A percentile compares a stretch with the other conserved stretches of the same genome.
Conservation (phyloP, 1,140 invertebrate genomes). For the Drosophila busckii region DNA sequence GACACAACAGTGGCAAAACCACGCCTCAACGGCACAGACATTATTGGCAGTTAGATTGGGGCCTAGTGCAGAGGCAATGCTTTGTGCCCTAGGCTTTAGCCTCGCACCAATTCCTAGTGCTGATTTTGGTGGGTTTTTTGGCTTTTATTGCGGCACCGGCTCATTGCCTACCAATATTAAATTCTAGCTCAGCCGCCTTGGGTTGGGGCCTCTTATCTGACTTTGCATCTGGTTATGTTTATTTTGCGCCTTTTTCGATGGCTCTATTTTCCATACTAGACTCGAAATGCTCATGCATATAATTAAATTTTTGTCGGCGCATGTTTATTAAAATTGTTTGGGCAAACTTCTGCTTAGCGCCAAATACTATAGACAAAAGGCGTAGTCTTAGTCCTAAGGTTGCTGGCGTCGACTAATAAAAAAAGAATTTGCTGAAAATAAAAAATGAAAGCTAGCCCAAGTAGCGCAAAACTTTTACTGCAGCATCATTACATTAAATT, state of each 20-base stretch:
- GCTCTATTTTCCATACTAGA: constrained; percentile 66
- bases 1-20: neutral
- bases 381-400: too few relatives aligned
- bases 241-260: constrained; percentile 57
- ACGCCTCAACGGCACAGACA: constrained; percentile 21
- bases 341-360: constrained; percentile 50
- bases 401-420: constrained; percentile 62
- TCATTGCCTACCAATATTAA: constrained; percentile 77
- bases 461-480: constrained; percentile 54
- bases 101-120: neutral
- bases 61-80: constrained; percentile 1
- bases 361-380: constrained; percentile 2
- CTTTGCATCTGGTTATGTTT: constrained; percentile 70
- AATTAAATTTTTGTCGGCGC: constrained; percentile 64
- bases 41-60: constrained; percentile 57
- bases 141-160: constrained; percentile 68
- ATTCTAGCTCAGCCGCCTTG: constrained; percentile 60
- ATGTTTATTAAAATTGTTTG: constrained; percentile 76
- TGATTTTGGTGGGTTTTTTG: constrained; percentile 50
- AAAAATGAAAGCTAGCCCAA: constrained; percentile 45
- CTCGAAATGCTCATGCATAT: constrained; percentile 68
- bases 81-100: constrained; percentile 4
- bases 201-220: constrained; percentile 66
- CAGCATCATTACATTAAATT: constrained; percentile 50
- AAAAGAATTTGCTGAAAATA: constrained; percentile 40